Percentiles rank a stretch among this genome's conserved stretches.
phyloP scores from a whole-genome alignment of 1,140 invertebrate genomes.

The Drosophila bipectinata region DNA sequence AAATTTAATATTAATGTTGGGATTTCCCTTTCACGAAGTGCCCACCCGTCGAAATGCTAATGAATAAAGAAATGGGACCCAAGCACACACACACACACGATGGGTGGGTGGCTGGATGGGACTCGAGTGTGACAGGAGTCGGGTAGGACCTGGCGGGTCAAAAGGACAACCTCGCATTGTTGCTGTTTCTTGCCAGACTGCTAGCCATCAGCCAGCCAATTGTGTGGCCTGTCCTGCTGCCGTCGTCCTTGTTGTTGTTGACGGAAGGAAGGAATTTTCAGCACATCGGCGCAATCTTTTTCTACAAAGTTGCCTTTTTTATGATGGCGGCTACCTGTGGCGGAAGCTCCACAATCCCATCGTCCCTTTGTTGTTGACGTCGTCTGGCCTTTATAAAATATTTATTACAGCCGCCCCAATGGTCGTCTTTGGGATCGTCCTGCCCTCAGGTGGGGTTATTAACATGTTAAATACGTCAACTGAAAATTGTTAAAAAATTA shows the following conservation, averaged over 20 bases:
- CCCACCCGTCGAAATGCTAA: conserved; percentile 47
- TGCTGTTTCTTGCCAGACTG: conserved; percentile 45
- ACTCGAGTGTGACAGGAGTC: conserved; percentile 7
- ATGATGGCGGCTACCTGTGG: conserved; percentile 52
- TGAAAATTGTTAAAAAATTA: conserved; percentile 21
- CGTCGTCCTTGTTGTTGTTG: conserved; percentile 34
- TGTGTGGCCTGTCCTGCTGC: conserved; percentile 59
- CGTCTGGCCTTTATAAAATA: conserved; percentile 61
- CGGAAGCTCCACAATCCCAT: conserved; percentile 27
- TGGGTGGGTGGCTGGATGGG: conserved; percentile 1
- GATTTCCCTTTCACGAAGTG: conserved; percentile 44
- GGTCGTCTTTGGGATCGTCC: conserved; percentile 14
- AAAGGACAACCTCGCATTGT: conserved; percentile 46
- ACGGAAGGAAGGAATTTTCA: conserved; percentile 79
- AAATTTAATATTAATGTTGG: conserved; percentile 72
- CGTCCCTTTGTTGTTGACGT: conserved; percentile 28
- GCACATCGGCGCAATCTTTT: conserved; percentile 71
- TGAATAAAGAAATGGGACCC: conserved; percentile 57
- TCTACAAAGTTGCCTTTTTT: conserved; percentile 57
- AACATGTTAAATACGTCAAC: conserved; percentile 48
- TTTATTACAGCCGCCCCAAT: conserved; percentile 51
- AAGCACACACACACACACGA: conserved; percentile 9
- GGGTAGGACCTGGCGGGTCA: conserved; percentile 14
- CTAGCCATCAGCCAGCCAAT: conserved; percentile 77
- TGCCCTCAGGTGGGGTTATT: conserved; percentile 31